phyloP scores from a whole-genome alignment of 2,797 vertebrate genomes.

The Gobio occitaniae region DNA sequence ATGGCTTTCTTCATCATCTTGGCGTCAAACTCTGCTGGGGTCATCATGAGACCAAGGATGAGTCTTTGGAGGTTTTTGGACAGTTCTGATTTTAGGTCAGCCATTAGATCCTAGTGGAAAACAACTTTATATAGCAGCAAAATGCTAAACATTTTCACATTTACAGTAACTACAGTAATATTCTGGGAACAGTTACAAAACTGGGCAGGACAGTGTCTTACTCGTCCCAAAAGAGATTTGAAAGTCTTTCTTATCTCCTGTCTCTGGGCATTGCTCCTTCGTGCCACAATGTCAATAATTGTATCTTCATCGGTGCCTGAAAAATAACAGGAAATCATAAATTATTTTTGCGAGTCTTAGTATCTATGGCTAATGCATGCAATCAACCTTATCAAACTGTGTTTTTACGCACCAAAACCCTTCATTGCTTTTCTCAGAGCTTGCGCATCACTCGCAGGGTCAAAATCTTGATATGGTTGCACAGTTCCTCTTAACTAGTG shows the following conservation, averaged over 20 bases:
- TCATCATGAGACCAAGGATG: conserved; percentile 92
- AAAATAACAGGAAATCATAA: background rate
- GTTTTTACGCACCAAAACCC: conserved; percentile 85
- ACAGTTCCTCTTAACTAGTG: conserved; percentile 87
- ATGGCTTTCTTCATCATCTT: conserved; percentile 97
- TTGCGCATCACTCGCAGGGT: conserved; percentile 88
- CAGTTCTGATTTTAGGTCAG: conserved; percentile 94
- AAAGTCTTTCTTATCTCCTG: conserved; percentile 92
- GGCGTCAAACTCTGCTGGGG: conserved; percentile 91
- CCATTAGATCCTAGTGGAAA: conserved; percentile 89
- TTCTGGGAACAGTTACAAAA: background rate
- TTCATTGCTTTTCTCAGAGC: conserved; percentile 97
- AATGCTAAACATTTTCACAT: background rate
- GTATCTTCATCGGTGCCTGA: conserved; percentile 92
- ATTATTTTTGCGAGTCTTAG: accelerated
- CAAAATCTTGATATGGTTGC: conserved; percentile 73
- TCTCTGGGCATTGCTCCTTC: conserved; percentile 90
- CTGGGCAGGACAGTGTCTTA: conserved; percentile 67
- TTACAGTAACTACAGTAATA: background rate
- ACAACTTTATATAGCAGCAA: conserved; percentile 9
- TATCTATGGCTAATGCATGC: background rate
- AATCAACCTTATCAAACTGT: background rate
- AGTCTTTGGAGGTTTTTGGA: conserved; percentile 90
- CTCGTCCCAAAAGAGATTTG: conserved; percentile 94
- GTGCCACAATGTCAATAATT: conserved; percentile 89